These are phyloP conservation scores for Alaudala cheleensis DNA, from an alignment of 2,113 vertebrate genomes.

Conservation along the genomic window DNA sequence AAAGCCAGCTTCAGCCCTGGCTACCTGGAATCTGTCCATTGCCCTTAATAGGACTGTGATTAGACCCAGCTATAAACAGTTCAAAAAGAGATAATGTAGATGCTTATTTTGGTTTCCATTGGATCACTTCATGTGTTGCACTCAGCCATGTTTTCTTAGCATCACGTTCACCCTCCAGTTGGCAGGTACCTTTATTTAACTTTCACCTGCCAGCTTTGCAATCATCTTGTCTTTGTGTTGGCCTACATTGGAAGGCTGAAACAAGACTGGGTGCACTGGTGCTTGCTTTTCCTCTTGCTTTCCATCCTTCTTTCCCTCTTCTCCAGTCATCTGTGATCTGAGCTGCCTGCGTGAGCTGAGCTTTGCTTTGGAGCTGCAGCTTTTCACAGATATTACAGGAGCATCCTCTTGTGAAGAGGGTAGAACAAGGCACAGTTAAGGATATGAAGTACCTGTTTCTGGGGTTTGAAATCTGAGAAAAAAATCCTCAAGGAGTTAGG, in stretches of 20 bases:
- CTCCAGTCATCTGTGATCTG: background rate
- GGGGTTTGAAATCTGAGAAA: background rate
- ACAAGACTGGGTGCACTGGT: background rate
- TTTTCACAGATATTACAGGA: background rate
- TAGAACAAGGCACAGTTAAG: background rate
- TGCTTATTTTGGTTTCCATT: constrained; percentile 9
- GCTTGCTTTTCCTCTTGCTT: background rate
- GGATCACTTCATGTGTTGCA: background rate
- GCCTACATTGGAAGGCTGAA: background rate
- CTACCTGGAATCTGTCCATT: constrained; percentile 19
- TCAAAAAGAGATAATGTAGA: background rate
- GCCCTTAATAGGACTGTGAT: background rate
- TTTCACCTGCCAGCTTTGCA: constrained; percentile 6
- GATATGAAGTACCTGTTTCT: background rate
- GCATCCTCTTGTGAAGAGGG: background rate
- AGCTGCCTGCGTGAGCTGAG: background rate
- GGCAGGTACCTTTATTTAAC: constrained; percentile 20
- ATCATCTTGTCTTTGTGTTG: background rate
- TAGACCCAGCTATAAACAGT: background rate
- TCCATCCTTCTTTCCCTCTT: background rate
- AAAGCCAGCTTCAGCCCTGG: background rate
- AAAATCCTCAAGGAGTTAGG: background rate
- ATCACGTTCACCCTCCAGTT: background rate
- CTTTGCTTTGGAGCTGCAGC: background rate
- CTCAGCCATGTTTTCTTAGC: background rate